phyloP scores from a whole-genome alignment of 2,888 invertebrate species.

The Ctenicera cuprea region DNA sequence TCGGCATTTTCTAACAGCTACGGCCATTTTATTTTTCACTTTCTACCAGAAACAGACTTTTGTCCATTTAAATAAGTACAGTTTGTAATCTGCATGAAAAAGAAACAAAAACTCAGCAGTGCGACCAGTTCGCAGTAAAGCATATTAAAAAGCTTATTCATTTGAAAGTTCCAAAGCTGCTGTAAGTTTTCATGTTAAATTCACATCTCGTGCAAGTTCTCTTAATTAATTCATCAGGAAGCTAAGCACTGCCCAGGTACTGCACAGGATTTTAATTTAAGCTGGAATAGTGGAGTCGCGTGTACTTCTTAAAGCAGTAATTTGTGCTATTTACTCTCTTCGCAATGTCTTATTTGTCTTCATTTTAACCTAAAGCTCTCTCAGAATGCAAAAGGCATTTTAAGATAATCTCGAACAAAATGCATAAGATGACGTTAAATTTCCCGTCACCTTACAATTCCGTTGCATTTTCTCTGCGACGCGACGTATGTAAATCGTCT shows the following conservation, averaged over 20 bases:
- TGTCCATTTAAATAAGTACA: no score
- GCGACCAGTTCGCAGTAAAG: background rate
- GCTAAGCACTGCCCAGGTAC: slow-evolving; percentile 39
- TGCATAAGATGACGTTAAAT: slow-evolving; percentile 15
- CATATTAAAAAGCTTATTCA: background rate
- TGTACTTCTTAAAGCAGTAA: slow-evolving; percentile 41
- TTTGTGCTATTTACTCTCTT: slow-evolving; percentile 39
- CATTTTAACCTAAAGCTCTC: slow-evolving; percentile 20
- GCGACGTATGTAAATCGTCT: no score
- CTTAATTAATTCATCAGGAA: slow-evolving; percentile 47
- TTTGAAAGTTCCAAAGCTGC: slow-evolving; percentile 1
- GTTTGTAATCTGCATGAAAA: no score
- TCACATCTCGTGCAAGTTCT: slow-evolving; percentile 43
- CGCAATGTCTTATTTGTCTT: slow-evolving; percentile 32
- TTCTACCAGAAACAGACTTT: no score
- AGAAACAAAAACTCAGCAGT: no score
- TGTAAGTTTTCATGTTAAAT: slow-evolving; percentile 43
- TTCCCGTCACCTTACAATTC: background rate
- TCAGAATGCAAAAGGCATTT: slow-evolving; percentile 26
- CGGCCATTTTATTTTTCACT: no score
- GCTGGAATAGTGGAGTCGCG: slow-evolving; percentile 35
- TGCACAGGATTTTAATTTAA: slow-evolving; percentile 49
- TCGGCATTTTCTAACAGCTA: no score
- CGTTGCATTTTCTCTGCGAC: background rate
- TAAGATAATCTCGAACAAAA: slow-evolving; percentile 26